Base-by-base conservation (phyloP, 2,113 vertebrate genomes). In the Baryphthengus martii region DNA sequence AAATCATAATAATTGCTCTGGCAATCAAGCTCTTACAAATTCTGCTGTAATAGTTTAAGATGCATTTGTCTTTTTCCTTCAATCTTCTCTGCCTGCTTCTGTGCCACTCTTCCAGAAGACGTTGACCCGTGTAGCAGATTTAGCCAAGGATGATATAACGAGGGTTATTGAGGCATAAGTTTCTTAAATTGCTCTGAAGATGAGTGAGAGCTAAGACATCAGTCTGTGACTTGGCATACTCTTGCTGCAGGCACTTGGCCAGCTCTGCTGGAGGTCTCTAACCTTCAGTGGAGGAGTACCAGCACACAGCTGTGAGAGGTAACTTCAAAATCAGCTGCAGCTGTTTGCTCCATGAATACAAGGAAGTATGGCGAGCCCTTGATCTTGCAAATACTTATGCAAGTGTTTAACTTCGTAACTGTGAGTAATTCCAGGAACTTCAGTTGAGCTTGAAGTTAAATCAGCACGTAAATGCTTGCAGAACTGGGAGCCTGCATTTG, bases 271-370 rank as follows among this genome's bases (percentile, higher is more conserved):
- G 82, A 92, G 76, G 58, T 65, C 79, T 89, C 26, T 4, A 23
- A 59, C 59, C 79, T 63, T n/a, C 89, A 26, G 52, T 1, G 3
- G 59, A 92, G 65, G 55, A 93, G 50, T 78, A 89, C 20, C 42
- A 82, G 84, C 47, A 39, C 65, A 47, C 92, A 96, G 95, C 94
- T 93, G 89, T 26, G 79, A 95, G 83, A 90, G 68, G 89, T 71
- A 67, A 84, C 83, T 90, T 84, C 89, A 75, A 90, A 95, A 93
- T 77, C 76, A 87, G 79, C 65, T 95, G 80, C 89, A 96, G 95
- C 89, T 95, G 59, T 86, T 89, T 81, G 68, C 55, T 88, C 31
- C 0, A 0, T 72, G n/a, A 88, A 67, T 40, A 18, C 44, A 39
- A 74, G 50, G 26, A 67, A 58, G 42, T 73, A 74, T 71, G 73